These are phyloP conservation scores for Xestoiulus laeticollis DNA, from an alignment of 2,888 invertebrate genomes.

Conservation along the genomic window DNA sequence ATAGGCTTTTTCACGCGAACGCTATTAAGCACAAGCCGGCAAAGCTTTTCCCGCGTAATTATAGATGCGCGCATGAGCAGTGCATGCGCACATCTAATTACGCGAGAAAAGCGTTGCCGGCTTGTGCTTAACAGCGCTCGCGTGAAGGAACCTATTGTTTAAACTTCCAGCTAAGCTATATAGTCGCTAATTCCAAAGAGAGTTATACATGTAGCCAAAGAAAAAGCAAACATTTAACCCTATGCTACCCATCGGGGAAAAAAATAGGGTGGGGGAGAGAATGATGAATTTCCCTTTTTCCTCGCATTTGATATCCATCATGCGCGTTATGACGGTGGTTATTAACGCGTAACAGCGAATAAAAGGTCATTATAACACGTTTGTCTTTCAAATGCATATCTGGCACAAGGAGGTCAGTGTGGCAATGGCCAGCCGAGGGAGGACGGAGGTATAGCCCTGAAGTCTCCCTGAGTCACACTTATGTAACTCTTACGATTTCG, in stretches of 20 bases:
- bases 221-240: too few relatives aligned
- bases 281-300: neutral
- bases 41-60: too few relatives aligned
- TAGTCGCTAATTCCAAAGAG: too few relatives aligned
- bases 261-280: neutral
- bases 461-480: neutral
- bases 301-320: neutral
- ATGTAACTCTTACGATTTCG: neutral
- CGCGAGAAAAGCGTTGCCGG: too few relatives aligned
- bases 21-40: too few relatives aligned
- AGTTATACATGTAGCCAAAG: too few relatives aligned
- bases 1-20: too few relatives aligned
- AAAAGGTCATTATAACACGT: neutral
- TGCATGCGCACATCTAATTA: too few relatives aligned
- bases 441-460: neutral
- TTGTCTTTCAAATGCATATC: neutral
- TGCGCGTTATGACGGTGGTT: neutral
- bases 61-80: too few relatives aligned
- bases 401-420: neutral
- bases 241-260: neutral
- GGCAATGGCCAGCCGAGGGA: neutral
- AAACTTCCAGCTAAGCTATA: too few relatives aligned
- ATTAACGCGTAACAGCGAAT: neutral
- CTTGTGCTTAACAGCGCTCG: too few relatives aligned
- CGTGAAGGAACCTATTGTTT: too few relatives aligned